A percentile compares a stretch with the other conserved stretches of the same genome.
Conservation (phyloP, 35 echinoderm and acorn worm species). For the Stichopus chloronotus region DNA sequence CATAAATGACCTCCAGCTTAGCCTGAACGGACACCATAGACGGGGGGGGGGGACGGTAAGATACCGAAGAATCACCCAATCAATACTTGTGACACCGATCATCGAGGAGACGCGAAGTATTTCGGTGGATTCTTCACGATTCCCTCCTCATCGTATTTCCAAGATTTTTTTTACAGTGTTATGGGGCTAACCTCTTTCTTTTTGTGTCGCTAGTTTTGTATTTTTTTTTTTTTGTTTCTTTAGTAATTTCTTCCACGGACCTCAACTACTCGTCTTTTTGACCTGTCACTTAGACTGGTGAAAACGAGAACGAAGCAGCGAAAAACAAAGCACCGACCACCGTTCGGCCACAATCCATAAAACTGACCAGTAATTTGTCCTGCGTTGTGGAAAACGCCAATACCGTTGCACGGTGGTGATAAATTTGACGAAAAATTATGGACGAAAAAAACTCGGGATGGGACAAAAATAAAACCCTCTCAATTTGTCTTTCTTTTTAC, state of each 20-base stretch:
- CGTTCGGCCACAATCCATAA: conserved; percentile 17
- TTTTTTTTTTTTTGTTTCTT: not conserved
- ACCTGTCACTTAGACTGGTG: not conserved
- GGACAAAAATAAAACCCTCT: not conserved
- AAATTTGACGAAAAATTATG: not conserved
- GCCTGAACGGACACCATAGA: not conserved
- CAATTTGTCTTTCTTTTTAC: not conserved
- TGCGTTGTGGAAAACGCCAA: not conserved
- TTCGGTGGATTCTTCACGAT: not conserved
- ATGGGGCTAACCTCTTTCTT: not conserved
- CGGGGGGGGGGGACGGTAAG: too few relatives aligned
- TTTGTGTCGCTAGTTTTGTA: not conserved
- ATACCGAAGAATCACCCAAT: not conserved
- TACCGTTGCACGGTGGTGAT: not conserved
- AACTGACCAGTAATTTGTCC: conserved; percentile 31
- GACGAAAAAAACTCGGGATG: not conserved
- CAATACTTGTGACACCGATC: not conserved
- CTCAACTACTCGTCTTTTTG: not conserved
- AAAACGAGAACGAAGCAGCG: not conserved
- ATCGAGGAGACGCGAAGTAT: not conserved
- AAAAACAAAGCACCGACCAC: conserved; percentile 17
- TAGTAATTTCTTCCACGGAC: not conserved
- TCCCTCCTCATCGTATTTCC: not conserved
- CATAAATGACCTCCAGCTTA: not conserved
- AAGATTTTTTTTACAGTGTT: not conserved